Percentiles rank a stretch among this genome's conserved stretches.
phyloP scores from a whole-genome alignment of 2,888 invertebrate species.

The Caenorhabditis virilis region DNA sequence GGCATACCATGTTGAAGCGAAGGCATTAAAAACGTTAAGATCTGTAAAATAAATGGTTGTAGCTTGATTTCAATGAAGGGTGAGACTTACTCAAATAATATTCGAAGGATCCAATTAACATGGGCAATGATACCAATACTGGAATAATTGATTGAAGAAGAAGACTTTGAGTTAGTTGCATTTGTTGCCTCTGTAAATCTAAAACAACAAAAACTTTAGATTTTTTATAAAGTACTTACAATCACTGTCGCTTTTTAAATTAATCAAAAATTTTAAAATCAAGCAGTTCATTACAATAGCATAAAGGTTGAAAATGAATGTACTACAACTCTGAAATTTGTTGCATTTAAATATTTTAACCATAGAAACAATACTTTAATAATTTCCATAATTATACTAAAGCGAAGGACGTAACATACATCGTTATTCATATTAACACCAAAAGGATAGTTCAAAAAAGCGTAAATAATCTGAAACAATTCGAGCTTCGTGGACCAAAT shows the following conservation, averaged over 20 bases:
- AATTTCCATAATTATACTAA: slow-evolving; percentile 29
- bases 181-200: slow-evolving; percentile 20
- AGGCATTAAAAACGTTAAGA: slow-evolving; percentile 14
- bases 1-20: slow-evolving; percentile 33
- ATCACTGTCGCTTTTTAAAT: slow-evolving; percentile 24
- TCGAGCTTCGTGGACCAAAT: background rate
- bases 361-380: slow-evolving; percentile 9
- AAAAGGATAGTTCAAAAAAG: slow-evolving; percentile 28
- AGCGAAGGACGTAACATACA: slow-evolving; percentile 23
- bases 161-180: slow-evolving; percentile 27
- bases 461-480: slow-evolving; percentile 20
- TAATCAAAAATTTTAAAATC: slow-evolving; percentile 23
- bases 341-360: background rate
- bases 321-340: slow-evolving; percentile 22
- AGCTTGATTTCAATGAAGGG: background rate
- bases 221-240: slow-evolving; percentile 5
- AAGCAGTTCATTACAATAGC: slow-evolving; percentile 27
- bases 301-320: slow-evolving; percentile 22
- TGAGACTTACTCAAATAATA: slow-evolving; percentile 29
- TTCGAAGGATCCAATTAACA: slow-evolving; percentile 26
- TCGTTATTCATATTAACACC: slow-evolving; percentile 27
- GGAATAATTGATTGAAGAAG: slow-evolving; percentile 28
- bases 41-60: slow-evolving; percentile 8
- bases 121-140: slow-evolving; percentile 26
- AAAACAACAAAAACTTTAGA: slow-evolving; percentile 1